Evolutionary conservation across 2,797 vertebrate genomes (phyloP).

Genomic region (Discoglossus pictus): DNA sequence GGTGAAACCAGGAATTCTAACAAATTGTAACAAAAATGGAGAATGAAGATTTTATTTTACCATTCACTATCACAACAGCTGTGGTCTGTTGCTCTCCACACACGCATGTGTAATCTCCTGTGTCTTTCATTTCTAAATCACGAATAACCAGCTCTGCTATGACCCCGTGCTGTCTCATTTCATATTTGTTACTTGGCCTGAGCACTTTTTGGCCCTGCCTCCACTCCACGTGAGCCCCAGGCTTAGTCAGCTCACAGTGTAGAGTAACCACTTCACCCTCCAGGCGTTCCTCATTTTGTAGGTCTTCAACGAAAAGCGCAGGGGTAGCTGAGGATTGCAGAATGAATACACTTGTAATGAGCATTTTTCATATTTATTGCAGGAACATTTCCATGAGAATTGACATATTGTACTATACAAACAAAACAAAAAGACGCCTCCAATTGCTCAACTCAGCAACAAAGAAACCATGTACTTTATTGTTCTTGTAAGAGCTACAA

Average conservation of each 20-base stretch:
- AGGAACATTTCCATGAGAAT: too few species aligned
- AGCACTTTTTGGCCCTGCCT: conserved; percentile 65
- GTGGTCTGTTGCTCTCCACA: conserved; percentile 72
- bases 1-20: not conserved
- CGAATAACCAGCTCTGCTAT: conserved; percentile 68
- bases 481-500: too few species aligned
- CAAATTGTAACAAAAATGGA: not conserved
- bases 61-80: conserved; percentile 66
- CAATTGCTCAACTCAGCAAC: too few species aligned
- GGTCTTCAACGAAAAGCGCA: conserved; percentile 62
- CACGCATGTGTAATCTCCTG: conserved; percentile 72
- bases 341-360: not conserved
- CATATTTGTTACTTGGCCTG: conserved; percentile 72
- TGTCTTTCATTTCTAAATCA: conserved; percentile 65
- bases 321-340: conserved; percentile 65
- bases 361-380: too few species aligned
- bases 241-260: conserved; percentile 57
- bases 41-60: conserved; percentile 56
- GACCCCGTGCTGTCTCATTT: conserved; percentile 73
- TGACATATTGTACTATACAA: too few species aligned
- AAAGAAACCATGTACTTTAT: too few species aligned
- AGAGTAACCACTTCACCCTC: conserved; percentile 63
- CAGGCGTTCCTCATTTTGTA: conserved; percentile 61
- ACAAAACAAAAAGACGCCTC: too few species aligned
- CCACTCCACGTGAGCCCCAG: conserved; percentile 66